phyloP scores from a whole-genome alignment of 2,888 invertebrate species.

The Melitaea athalia region DNA sequence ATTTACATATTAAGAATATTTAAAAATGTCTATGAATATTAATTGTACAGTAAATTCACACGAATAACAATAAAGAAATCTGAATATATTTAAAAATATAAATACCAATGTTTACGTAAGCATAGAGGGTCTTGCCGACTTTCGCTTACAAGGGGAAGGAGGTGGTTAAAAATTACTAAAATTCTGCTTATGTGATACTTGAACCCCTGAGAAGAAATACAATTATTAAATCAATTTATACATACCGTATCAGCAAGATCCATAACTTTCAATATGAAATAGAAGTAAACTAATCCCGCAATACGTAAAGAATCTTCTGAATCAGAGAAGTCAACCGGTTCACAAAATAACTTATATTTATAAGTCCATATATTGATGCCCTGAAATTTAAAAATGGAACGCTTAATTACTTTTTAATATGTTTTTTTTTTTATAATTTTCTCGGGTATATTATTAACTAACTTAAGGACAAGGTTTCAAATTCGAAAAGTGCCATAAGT shows the following conservation, averaged over 20 bases:
- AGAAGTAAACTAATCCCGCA: slow-evolving; percentile 48
- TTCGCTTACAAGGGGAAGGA: neutral
- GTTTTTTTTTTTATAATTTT: too few species aligned
- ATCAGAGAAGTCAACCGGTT: slow-evolving; percentile 60
- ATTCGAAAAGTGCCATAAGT: too few species aligned
- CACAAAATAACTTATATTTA: slow-evolving; percentile 69
- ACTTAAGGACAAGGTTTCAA: too few species aligned
- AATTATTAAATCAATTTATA: slow-evolving; percentile 21
- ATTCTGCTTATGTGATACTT: neutral
- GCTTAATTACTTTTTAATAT: neutral
- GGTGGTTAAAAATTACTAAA: too few species aligned
- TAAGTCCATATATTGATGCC: slow-evolving; percentile 65
- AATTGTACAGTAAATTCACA: too few species aligned
- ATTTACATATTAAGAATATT: too few species aligned
- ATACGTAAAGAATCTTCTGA: slow-evolving; percentile 46
- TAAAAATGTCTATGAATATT: too few species aligned
- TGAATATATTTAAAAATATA: too few species aligned
- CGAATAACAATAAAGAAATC: too few species aligned
- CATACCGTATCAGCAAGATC: slow-evolving; percentile 72
- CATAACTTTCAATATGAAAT: slow-evolving; percentile 59
- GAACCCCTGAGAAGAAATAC: too few species aligned
- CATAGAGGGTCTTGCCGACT: neutral
- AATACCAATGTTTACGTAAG: too few species aligned
- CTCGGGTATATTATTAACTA: too few species aligned
- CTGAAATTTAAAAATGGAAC: slow-evolving; percentile 13